These are phyloP conservation scores for Spea hammondii DNA, from an alignment of 2,797 vertebrate species.

Conservation along the genomic window DNA sequence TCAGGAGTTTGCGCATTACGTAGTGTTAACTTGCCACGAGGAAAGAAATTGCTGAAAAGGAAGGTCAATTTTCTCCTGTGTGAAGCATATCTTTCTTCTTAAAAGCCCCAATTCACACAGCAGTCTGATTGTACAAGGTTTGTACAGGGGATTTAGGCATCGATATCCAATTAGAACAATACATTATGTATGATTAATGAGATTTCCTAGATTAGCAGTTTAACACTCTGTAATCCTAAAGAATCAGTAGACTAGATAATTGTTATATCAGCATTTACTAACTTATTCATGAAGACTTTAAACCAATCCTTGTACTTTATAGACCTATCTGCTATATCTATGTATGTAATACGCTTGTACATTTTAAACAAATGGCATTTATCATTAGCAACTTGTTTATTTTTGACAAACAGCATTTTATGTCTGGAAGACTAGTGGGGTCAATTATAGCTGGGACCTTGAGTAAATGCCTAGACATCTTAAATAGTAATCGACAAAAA, in stretches of 20 bases:
- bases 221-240: conserved; percentile 50
- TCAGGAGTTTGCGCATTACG: conserved; percentile 54
- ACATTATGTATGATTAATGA: conserved; percentile 54
- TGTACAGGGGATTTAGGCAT: conserved; percentile 52
- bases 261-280: conserved; percentile 42
- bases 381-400: neutral
- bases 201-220: conserved; percentile 51
- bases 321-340: neutral
- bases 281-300: conserved; percentile 20
- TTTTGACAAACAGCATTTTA: neutral
- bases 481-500: conserved; percentile 5
- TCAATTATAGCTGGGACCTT: neutral
- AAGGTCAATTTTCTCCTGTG: conserved; percentile 61
- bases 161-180: conserved; percentile 54
- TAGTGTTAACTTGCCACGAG: conserved; percentile 64
- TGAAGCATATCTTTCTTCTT: conserved; percentile 56
- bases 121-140: conserved; percentile 48
- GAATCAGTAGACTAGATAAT: conserved; percentile 44
- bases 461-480: neutral
- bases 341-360: neutral
- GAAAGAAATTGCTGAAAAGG: conserved; percentile 60
- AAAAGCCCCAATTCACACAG: conserved; percentile 54
- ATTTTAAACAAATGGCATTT: no score
- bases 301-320: conserved; percentile 4
- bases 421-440: neutral